A percentile compares a stretch with the other conserved stretches of the same genome.
phyloP scores from a whole-genome alignment of 1,140 invertebrate genomes.

The Drosophila dunni region DNA sequence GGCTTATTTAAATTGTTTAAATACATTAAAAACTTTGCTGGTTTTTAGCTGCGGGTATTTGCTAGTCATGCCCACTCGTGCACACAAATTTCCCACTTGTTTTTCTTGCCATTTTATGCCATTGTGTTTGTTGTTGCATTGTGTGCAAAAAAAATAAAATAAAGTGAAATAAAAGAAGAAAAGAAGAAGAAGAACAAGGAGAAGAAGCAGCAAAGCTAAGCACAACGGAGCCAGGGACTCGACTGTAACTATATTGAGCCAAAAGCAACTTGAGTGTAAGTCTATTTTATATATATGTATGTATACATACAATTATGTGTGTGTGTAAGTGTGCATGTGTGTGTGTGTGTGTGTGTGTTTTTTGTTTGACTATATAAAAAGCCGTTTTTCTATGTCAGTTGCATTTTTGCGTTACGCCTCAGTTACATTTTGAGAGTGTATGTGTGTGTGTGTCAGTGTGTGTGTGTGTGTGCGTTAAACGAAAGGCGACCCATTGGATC shows the following conservation, averaged over 20 bases:
- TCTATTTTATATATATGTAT: too few species aligned
- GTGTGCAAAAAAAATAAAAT: conserved; percentile 33
- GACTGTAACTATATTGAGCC: conserved; percentile 27
- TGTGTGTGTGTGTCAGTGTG: conserved; percentile 15
- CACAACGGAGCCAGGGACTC: conserved; percentile 36
- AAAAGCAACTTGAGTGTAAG: conserved; percentile 25
- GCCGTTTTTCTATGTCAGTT: conserved; percentile 79
- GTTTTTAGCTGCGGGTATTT: background rate
- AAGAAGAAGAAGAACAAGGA: too few species aligned
- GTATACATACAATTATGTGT: background rate
- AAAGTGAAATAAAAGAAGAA: too few species aligned
- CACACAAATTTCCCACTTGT: background rate
- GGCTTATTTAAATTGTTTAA: too few species aligned
- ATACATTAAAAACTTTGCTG: too few species aligned
- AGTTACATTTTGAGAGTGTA: conserved; percentile 44
- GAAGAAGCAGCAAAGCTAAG: conserved; percentile 17
- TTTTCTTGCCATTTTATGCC: conserved; percentile 15
- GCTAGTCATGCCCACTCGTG: background rate
- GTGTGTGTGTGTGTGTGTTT: conserved; percentile 1
- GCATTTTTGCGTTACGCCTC: conserved; percentile 70
- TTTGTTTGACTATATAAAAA: conserved; percentile 45
- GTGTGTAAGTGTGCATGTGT: background rate
- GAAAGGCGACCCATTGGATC: conserved; percentile 9
- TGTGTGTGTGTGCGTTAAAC: conserved; percentile 32
- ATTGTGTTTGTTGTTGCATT: conserved; percentile 57